Base-by-base conservation (phyloP, 1,140 invertebrate species). In the Eriocheir sinensis region DNA sequence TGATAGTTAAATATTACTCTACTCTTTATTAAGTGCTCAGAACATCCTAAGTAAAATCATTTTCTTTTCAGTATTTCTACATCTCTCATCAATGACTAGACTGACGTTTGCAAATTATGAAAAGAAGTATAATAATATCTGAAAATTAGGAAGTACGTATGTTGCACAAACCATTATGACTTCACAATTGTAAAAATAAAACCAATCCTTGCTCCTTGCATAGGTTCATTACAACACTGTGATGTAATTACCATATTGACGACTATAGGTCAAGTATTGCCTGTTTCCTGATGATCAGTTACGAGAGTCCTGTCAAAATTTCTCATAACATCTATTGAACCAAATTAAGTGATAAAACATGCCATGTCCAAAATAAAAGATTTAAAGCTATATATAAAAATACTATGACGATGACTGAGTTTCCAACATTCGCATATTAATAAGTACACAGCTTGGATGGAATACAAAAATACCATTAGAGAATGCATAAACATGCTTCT, bases 391-490 rank as follows among this genome's bases (percentile, higher is more conserved):
- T 21, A 72, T 72, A 72, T 72, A 72, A 72, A 72, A 72, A 72
- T 72, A 72, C 60, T 72, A n/a, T 72, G 60, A 72, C 60, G n/a
- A 72, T 72, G 60, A 72, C 21, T 72, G 8, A n/a, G 27, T 72
- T 1, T 72, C 15, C 44, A 4, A 48, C 44, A 8, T 72, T 21
- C 60, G n/a, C 60, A 72, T 72, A 72, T 72, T 1, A 72, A 72
- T 21, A 72, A 72, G 60, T 72, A 72, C 60, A 72, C 60, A 72
- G 8, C 27, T 2, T 72, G 60, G 60, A 72, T 72, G 60, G 60
- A 72, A 72, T 72, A 72, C 27, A 72, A 72, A 72, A 72, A 72
- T 72, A 72, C 60, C 60, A 72, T 72, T 72, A n/a, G 60, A 72
- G 60, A 72, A 72, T 72, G 60, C 60, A 72, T 72, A 72, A 72